These are phyloP conservation scores for Dendronephthya gigantea DNA, from an alignment of 64 coral and sea anemone species.

Conservation along the genomic window DNA sequence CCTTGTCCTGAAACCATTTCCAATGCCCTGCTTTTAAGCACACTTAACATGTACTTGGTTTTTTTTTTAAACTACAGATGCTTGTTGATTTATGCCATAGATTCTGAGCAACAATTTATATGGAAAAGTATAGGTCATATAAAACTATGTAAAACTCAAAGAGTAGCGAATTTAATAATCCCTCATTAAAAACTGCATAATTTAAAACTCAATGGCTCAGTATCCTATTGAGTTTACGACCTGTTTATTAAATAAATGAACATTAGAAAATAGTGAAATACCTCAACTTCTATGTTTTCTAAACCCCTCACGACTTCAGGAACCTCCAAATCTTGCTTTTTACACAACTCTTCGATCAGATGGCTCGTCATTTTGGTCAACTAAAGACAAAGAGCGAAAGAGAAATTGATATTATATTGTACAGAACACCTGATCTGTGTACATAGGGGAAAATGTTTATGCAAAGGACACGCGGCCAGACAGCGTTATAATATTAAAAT, in stretches of 20 bases:
- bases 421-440: background rate
- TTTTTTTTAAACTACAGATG: no score
- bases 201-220: slow-evolving; percentile 22
- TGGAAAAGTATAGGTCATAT: no score
- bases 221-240: no score
- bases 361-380: background rate
- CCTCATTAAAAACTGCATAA: background rate
- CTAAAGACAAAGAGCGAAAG: background rate
- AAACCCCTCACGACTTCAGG: background rate
- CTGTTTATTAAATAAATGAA: background rate
- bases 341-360: background rate
- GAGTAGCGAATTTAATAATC: background rate
- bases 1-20: no score
- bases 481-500: no score
- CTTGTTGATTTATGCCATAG: no score
- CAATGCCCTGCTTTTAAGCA: no score
- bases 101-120: no score
- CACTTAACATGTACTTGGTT: no score
- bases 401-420: background rate
- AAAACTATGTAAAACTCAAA: no score
- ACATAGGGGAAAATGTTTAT: background rate
- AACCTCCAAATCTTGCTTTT: background rate
- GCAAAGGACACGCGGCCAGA: background rate
- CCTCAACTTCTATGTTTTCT: background rate
- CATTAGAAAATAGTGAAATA: background rate